Conservation (phyloP, 2,113 vertebrate species). For the Malurus alboscapulatus region DNA sequence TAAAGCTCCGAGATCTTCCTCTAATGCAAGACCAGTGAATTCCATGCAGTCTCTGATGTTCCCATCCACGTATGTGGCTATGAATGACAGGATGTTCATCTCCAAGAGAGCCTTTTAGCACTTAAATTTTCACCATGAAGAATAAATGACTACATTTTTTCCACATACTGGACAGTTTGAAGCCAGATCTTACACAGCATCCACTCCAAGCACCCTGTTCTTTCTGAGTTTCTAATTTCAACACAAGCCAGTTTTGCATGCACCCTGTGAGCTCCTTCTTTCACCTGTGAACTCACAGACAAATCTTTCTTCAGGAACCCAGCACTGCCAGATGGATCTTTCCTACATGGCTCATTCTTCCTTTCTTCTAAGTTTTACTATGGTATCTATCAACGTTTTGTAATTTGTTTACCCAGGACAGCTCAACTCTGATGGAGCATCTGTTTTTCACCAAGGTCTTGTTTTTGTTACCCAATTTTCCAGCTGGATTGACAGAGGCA, state of each 20-base stretch:
- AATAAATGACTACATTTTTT: neutral
- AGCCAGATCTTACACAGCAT: neutral
- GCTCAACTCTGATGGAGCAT: conserved; percentile 54
- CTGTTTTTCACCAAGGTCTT: conserved; percentile 60
- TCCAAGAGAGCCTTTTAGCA: neutral
- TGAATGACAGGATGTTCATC: neutral
- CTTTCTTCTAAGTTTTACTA: neutral
- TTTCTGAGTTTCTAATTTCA: neutral
- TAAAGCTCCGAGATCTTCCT: neutral
- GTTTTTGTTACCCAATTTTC: conserved; percentile 71
- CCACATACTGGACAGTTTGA: neutral
- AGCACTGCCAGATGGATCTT: neutral
- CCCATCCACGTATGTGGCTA: neutral
- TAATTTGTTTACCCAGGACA: conserved; percentile 60
- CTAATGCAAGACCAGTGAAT: neutral
- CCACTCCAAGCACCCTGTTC: neutral
- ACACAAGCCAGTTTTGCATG: neutral
- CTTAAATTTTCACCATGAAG: neutral
- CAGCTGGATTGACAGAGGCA: conserved; percentile 69
- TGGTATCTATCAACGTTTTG: conserved; percentile 30
- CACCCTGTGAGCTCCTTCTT: neutral
- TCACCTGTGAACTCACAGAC: neutral
- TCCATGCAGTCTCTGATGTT: neutral
- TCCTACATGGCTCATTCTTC: neutral
- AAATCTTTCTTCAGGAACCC: neutral